Conservation (phyloP, 2,113 vertebrate genomes). For the Megaceryle torquata region DNA sequence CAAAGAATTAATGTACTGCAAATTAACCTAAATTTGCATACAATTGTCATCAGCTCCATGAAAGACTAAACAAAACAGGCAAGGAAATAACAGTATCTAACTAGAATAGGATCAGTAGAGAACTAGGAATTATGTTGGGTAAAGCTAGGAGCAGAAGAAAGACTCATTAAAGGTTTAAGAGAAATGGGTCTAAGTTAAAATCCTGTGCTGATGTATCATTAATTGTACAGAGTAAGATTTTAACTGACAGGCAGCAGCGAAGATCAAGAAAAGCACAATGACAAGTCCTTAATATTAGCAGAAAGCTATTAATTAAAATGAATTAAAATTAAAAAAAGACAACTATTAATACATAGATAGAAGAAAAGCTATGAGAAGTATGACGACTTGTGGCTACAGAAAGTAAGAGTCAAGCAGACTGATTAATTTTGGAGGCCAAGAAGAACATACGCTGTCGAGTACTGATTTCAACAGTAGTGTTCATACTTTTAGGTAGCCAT, state of each 20-base stretch:
- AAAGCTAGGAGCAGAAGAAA: not conserved
- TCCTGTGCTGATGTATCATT: not conserved
- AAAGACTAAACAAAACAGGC: not conserved
- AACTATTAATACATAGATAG: not conserved
- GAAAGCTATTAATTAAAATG: not conserved
- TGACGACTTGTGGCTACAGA: not conserved
- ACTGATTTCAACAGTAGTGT: not conserved
- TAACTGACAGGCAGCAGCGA: not conserved
- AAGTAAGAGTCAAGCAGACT: not conserved
- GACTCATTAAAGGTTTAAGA: not conserved
- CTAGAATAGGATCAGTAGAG: not conserved
- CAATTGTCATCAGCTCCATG: not conserved
- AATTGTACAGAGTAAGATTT: not conserved
- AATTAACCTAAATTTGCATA: not conserved
- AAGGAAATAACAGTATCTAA: not conserved
- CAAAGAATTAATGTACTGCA: not conserved
- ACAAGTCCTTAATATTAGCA: not conserved
- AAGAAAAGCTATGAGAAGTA: not conserved
- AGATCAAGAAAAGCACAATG: not conserved
- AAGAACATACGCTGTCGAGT: not conserved
- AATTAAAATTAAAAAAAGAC: too few relatives aligned
- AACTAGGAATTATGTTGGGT: not conserved
- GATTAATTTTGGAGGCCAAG: not conserved
- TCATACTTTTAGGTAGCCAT: not conserved
- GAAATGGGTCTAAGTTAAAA: not conserved